Percentiles rank a stretch among this genome's conserved stretches.
These are phyloP conservation scores for Muscicapa adusta DNA, from an alignment of 2,113 vertebrate species.

Conservation along the genomic window DNA sequence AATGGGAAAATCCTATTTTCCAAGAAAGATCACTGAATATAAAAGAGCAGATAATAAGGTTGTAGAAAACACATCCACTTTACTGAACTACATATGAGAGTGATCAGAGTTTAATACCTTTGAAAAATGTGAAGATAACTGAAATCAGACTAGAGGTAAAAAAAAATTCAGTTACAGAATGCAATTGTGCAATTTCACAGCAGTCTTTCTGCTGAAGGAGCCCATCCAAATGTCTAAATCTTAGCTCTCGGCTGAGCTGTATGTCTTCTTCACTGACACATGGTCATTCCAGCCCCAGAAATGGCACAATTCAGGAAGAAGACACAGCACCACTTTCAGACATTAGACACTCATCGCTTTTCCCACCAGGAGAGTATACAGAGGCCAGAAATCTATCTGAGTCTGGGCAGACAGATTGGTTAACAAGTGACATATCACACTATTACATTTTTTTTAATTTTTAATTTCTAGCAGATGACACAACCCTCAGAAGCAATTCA, in stretches of 20 bases:
- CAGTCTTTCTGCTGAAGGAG: background rate
- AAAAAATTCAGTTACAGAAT: slow-evolving; percentile 16
- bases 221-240: background rate
- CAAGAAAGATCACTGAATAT: background rate
- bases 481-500: background rate
- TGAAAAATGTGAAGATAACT: slow-evolving; percentile 30
- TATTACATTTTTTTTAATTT: background rate
- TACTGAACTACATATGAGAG: background rate
- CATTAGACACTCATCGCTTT: background rate
- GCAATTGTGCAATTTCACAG: background rate
- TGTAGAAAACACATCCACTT: background rate
- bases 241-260: background rate
- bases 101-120: background rate
- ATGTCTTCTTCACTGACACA: background rate
- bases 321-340: background rate
- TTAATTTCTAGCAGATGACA: background rate
- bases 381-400: background rate
- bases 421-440: background rate
- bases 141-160: slow-evolving; percentile 11
- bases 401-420: background rate
- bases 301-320: background rate
- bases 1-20: background rate
- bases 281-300: background rate
- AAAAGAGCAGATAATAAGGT: background rate
- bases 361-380: background rate